Evolutionary conservation across 2,113 vertebrate species (phyloP).

Genomic region (Azemiops feae): DNA sequence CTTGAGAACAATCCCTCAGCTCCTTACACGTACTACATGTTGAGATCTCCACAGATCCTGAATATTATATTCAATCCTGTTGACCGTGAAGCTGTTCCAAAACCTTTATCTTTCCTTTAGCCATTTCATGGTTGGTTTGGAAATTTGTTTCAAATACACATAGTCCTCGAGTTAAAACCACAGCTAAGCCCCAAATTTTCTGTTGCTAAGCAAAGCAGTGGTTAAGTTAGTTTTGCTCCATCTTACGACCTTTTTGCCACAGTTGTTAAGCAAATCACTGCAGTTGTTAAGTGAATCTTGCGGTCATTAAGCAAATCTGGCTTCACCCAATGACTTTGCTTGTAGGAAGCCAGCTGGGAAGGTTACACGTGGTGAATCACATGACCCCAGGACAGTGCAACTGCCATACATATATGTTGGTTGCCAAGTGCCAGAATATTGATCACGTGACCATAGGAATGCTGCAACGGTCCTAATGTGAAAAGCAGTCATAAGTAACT

Average conservation of each 20-base stretch:
- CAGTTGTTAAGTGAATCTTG: not conserved
- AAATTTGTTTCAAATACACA: not conserved
- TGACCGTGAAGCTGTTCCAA: not conserved
- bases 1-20: not conserved
- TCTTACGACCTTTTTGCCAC: not conserved
- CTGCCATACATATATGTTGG: not conserved
- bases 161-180: not conserved
- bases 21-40: too few species aligned
- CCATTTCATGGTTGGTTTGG: not conserved
- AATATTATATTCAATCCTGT: not conserved
- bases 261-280: not conserved
- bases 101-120: not conserved
- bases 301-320: not conserved
- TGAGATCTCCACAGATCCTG: not conserved
- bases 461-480: not conserved
- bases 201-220: not conserved
- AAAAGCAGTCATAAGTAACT: not conserved
- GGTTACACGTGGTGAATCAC: not conserved
- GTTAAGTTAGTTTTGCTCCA: not conserved
- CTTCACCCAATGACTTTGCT: not conserved
- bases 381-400: not conserved
- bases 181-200: not conserved
- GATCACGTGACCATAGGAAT: not conserved
- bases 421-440: not conserved
- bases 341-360: not conserved